Evolutionary conservation across 2,113 vertebrate species (phyloP), one percentile per base, ranked within the genome.

Genomic region (Esox niger): DNA sequence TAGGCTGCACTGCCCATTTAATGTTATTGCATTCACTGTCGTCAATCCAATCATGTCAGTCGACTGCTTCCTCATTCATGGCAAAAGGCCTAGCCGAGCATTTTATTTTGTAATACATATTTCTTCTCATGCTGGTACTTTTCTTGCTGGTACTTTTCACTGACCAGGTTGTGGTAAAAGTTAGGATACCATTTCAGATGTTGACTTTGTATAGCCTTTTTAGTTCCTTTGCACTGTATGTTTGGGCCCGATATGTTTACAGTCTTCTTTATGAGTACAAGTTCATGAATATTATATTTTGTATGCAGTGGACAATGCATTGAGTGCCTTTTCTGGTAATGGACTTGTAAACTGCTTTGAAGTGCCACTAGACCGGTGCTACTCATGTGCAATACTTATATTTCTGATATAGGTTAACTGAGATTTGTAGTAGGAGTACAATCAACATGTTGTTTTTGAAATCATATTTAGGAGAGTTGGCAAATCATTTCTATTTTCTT

Each of bases 291-390:
- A 6, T 27, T 17, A 6, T 59, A 1, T 75, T 27, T 70, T 61
- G 66, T 33, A 56, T 38, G 25, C 63, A 52, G 15, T 30, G 29
- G 60, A 43, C 59, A 38, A 49, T 65, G 29, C n/a, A 29, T 60
- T n/a, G 62, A 26, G 68, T 79, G 79, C 76, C 73, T 82, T n/a
- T 83, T 52, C 35, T 26, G 55, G 25, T 56, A 58, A 26, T 74
- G 65, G 21, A 56, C 21, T 26, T 59, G 29, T 17, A 59, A 52
- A 33, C 17, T 69, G 55, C 47, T 59, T 33, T 17, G 55, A 52
- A 33, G 21, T 69, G 55, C 47, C 62, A 56, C 23, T 60, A 17
- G 64, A 32, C 23, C 27, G 11, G 20, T 47, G 9, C 35, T 38
- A 38, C 35, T 38, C 35, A 32, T 54, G 46, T 66, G 15, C 27